Percentiles rank a stretch among this genome's conserved stretches.
Conservation (phyloP, 1,140 invertebrate genomes). For the Stegodyphus mimosarum region DNA sequence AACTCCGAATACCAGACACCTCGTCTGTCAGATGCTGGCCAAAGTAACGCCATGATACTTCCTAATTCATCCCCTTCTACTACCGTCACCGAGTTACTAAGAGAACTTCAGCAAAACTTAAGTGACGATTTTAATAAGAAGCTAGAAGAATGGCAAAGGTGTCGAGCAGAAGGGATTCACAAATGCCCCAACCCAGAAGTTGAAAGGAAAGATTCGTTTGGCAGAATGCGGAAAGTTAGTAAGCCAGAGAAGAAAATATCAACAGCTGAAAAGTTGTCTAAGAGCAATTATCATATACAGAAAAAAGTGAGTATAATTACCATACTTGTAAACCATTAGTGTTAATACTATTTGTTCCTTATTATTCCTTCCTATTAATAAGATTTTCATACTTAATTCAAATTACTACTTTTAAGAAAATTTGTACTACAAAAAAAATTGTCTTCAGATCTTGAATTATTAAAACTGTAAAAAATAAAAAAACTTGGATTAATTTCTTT, state of each 20-base stretch:
- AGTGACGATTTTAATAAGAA: slow-evolving; percentile 79
- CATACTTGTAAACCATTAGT: too few species aligned
- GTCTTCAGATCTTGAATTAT: too few species aligned
- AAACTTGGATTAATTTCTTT: too few species aligned
- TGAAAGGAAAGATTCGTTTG: slow-evolving; percentile 64
- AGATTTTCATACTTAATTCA: too few species aligned
- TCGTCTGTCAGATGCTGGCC: background rate
- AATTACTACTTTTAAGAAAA: too few species aligned
- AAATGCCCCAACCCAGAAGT: slow-evolving; percentile 59
- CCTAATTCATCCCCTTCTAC: slow-evolving; percentile 22
- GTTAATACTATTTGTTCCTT: too few species aligned
- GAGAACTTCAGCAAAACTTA: slow-evolving; percentile 76
- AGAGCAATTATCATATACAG: slow-evolving; percentile 17
- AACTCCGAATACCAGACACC: background rate
- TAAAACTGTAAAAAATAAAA: too few species aligned
- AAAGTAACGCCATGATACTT: background rate
- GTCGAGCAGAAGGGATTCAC: slow-evolving; percentile 8
- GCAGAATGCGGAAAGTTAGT: slow-evolving; percentile 41
- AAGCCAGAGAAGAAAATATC: slow-evolving; percentile 47
- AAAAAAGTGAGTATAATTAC: slow-evolving; percentile 30
- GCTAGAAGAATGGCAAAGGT: slow-evolving; percentile 78
- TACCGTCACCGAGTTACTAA: slow-evolving; percentile 31
- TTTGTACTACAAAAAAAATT: too few species aligned
- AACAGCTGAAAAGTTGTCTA: slow-evolving; percentile 22
- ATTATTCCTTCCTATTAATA: too few species aligned